Base-by-base conservation (phyloP, 1,140 invertebrate genomes). In the Epicauta chinensis region DNA sequence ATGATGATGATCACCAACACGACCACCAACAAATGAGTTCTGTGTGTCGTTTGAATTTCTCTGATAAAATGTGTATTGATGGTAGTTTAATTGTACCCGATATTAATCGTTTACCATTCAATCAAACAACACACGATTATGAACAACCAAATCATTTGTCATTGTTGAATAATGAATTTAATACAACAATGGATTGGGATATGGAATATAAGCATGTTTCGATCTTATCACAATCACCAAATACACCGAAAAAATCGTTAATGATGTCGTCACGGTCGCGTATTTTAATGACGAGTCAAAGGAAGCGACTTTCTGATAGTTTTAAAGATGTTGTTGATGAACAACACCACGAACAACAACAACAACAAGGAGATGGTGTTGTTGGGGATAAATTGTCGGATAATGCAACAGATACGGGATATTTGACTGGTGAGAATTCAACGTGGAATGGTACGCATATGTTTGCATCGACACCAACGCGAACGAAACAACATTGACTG, bases 261-360 rank as follows among this genome's bases (percentile, higher is more conserved):
- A 50, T 57, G 1, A 64, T 59, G 29, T 67, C 66, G 6, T 65
- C 67, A 6, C 64, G 62, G 49, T 65, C 66, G 23, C 62, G 60
- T 47, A 48, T 63, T 30, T 61, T 65, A 41, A 9, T 34, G 10
- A 59, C 40, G 44, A 61, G 64, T 51, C 64, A 68, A 45, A 49
- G 65, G 41, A 69, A 69, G 56, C 68, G 66, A 61, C 56, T 69
- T 16, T 67, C 65, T 10, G 63, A 68, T 44, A 69, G 67, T 51
- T 69, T 69, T 57, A 63, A 62, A 38, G 45, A 49, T 7, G 61
- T 58, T 17, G 53, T 56, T 32, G 32, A 52, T 12, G 53, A 61
- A 5, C 45, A 55, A 14, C n/a, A n/a, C n/a, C n/a, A n/a, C n/a
- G n/a, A n/a, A n/a, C n/a, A n/a, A n/a, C n/a, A n/a, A n/a, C n/a